Conservation (phyloP, 1,140 invertebrate genomes). For the Lamellibrachia luymesi region DNA sequence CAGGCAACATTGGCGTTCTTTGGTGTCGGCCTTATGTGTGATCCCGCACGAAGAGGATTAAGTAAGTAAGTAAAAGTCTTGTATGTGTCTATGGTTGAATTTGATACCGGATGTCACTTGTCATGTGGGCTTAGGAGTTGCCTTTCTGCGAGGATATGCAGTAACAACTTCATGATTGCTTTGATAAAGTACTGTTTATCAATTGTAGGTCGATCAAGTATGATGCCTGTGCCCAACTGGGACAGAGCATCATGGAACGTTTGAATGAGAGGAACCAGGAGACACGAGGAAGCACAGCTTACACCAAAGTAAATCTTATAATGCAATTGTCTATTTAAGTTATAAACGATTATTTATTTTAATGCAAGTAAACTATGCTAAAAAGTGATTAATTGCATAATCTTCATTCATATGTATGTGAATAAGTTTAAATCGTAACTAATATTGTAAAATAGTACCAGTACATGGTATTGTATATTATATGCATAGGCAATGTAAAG, state of each 20-base stretch:
- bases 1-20: too few relatives aligned
- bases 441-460: too few relatives aligned
- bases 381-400: neutral
- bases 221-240: conserved; percentile 43
- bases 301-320: conserved; percentile 43
- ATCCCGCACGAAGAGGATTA: too few relatives aligned
- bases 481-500: too few relatives aligned
- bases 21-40: too few relatives aligned
- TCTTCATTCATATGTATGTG: neutral
- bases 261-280: conserved; percentile 50
- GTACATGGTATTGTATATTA: too few relatives aligned
- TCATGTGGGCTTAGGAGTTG: too few relatives aligned
- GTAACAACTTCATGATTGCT: neutral
- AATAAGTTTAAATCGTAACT: neutral
- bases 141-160: too few relatives aligned
- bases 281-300: conserved; percentile 41
- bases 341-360: too few relatives aligned
- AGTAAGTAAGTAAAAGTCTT: too few relatives aligned
- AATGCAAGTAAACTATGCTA: neutral
- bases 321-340: neutral
- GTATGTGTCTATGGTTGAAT: too few relatives aligned
- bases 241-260: conserved; percentile 48
- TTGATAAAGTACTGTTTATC: neutral
- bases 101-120: too few relatives aligned
- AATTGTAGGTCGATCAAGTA: conserved; percentile 46